Conservation (phyloP, 2,888 invertebrate genomes). For the Phorcus lineatus region DNA sequence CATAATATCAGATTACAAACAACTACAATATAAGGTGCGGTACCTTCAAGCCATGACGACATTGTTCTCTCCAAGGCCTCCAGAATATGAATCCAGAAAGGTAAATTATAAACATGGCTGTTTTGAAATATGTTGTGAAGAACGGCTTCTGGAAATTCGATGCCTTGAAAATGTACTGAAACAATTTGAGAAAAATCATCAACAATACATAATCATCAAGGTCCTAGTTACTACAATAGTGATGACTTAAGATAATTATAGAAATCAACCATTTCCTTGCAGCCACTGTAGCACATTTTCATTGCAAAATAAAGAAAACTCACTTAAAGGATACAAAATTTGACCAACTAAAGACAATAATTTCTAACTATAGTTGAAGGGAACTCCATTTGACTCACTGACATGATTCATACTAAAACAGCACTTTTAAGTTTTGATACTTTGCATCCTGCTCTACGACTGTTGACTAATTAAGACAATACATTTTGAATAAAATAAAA, state of each 20-base stretch:
- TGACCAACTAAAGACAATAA: too few relatives aligned
- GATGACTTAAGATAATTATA: neutral
- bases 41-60: conserved; percentile 76
- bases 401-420: too few relatives aligned
- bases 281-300: too few relatives aligned
- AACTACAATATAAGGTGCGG: neutral
- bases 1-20: neutral
- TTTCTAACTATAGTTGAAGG: too few relatives aligned
- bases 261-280: neutral
- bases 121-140: conserved; percentile 95
- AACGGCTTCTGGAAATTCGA: conserved; percentile 94
- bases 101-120: conserved; percentile 94
- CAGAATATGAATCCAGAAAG: conserved; percentile 91
- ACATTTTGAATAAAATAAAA: too few relatives aligned
- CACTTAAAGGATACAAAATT: too few relatives aligned
- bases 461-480: too few relatives aligned
- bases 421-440: too few relatives aligned
- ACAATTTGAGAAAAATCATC: conserved; percentile 78
- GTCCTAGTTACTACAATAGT: neutral
- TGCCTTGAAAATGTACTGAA: conserved; percentile 81
- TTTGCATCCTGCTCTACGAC: too few relatives aligned
- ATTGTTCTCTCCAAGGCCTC: conserved; percentile 92
- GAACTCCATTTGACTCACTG: too few relatives aligned
- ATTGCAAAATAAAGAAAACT: too few relatives aligned
- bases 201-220: neutral